Percentiles rank a stretch among this genome's conserved stretches.
These are phyloP conservation scores for Centropyge bicolor DNA, from an alignment of 2,797 vertebrate species.

Conservation along the genomic window DNA sequence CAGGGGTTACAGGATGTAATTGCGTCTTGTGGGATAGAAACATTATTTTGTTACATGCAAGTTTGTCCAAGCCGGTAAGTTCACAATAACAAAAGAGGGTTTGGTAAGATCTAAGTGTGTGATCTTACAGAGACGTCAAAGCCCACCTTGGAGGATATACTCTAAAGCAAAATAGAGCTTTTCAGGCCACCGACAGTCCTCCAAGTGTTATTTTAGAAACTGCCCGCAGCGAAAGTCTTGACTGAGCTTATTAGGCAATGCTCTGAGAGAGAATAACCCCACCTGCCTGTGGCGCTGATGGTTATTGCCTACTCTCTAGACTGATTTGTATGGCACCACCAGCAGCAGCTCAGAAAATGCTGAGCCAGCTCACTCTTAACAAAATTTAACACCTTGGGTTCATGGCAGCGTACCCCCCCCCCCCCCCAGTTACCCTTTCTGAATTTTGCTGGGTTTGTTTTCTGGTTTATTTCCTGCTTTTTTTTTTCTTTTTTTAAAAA, in stretches of 20 bases:
- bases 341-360: constrained; percentile 62
- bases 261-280: constrained; percentile 47
- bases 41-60: neutral
- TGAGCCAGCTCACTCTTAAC: constrained; percentile 55
- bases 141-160: neutral
- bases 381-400: constrained; percentile 56
- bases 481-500: constrained; percentile 3
- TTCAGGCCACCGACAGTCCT: constrained; percentile 22
- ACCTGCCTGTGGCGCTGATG: constrained; percentile 44
- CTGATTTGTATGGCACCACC: constrained; percentile 65
- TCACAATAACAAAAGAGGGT: neutral
- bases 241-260: constrained; percentile 46
- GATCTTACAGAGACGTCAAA: neutral
- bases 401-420: constrained; percentile 24
- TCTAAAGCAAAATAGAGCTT: constrained; percentile 22
- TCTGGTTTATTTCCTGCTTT: constrained; percentile 33
- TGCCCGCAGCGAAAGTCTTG: constrained; percentile 36
- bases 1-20: neutral
- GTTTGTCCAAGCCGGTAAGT: neutral
- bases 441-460: constrained; percentile 33
- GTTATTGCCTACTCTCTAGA: constrained; percentile 59
- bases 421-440: constrained; percentile 28
- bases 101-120: neutral
- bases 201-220: constrained; percentile 40
- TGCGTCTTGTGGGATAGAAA: neutral